These are phyloP conservation scores for Samia ricini DNA, from an alignment of 1,140 invertebrate species.

Conservation along the genomic window DNA sequence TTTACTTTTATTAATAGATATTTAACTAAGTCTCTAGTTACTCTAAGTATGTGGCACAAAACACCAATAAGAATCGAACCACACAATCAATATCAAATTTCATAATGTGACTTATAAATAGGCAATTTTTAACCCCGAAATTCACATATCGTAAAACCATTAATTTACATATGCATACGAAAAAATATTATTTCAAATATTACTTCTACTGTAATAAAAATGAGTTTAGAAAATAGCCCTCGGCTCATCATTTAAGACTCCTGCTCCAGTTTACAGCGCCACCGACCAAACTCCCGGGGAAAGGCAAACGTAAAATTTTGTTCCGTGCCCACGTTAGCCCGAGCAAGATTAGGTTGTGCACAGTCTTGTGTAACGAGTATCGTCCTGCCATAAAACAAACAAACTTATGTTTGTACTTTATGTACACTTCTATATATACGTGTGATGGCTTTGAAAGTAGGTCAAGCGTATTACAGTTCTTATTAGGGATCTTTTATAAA, in stretches of 20 bases:
- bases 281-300: constrained; percentile 19
- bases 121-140: too few relatives aligned
- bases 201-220: too few relatives aligned
- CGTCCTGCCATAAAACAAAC: constrained; percentile 25
- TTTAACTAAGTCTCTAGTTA: too few relatives aligned
- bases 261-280: constrained; percentile 6
- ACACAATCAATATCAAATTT: too few relatives aligned
- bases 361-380: constrained; percentile 23
- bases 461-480: constrained; percentile 5
- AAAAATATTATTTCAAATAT: too few relatives aligned
- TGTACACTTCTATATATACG: background rate
- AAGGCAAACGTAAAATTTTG: constrained; percentile 21
- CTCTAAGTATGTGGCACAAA: too few relatives aligned
- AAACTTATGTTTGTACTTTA: constrained; percentile 23
- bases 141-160: too few relatives aligned
- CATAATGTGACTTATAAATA: too few relatives aligned
- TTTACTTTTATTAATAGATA: too few relatives aligned
- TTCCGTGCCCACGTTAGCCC: constrained; percentile 32
- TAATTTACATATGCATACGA: too few relatives aligned
- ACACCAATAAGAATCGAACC: too few relatives aligned
- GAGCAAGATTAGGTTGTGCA: constrained; percentile 32
- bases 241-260: background rate
- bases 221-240: too few relatives aligned
- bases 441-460: constrained; percentile 4
- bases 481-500: background rate